Evolutionary conservation across 2,797 vertebrate genomes (phyloP).

Genomic region (Aselliscus stoliczkanus): DNA sequence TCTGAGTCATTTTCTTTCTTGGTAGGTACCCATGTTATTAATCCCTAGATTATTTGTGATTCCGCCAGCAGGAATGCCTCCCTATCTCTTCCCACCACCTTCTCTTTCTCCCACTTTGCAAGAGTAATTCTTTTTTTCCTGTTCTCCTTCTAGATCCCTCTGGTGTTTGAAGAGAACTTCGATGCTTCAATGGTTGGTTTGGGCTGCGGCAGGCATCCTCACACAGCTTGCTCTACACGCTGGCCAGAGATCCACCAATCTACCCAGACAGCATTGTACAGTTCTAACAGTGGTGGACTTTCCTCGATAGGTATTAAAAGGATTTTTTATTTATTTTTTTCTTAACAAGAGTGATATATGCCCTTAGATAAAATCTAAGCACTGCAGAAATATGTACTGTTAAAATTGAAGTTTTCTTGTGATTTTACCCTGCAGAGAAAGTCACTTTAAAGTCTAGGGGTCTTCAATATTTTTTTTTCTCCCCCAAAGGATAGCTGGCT

Average conservation of each 20-base stretch:
- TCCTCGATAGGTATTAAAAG: not conserved
- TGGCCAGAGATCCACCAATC: not conserved
- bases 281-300: not conserved
- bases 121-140: not conserved
- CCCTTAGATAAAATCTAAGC: not conserved
- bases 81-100: not conserved
- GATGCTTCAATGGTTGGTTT: rapidly evolving
- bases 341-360: not conserved
- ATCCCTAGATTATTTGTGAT: slow-evolving; percentile 40
- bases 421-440: not conserved
- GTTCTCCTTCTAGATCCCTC: not conserved
- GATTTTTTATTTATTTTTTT: not conserved
- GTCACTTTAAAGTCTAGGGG: not conserved
- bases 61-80: slow-evolving; percentile 1
- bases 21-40: slow-evolving; percentile 22
- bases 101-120: not conserved
- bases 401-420: not conserved
- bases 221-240: not conserved
- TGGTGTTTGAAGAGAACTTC: not conserved
- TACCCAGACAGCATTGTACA: not conserved
- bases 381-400: not conserved
- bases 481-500: not conserved
- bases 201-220: not conserved
- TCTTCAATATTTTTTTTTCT: not conserved
- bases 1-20: slow-evolving; percentile 66